These are phyloP conservation scores for Nemotelus pantherinus DNA, from an alignment of 2,888 invertebrate genomes.

Conservation along the genomic window DNA sequence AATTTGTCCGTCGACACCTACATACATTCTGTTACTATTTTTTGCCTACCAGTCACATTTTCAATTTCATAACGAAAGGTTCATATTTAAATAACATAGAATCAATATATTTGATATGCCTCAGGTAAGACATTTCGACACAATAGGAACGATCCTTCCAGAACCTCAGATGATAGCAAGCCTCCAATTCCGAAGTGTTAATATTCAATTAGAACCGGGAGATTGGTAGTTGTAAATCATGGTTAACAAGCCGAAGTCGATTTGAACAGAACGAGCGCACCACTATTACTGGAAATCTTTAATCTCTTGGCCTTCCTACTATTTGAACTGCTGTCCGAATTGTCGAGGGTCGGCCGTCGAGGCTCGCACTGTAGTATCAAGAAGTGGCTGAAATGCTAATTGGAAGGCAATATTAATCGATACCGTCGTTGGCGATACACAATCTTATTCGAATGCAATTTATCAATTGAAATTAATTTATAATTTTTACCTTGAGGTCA, in stretches of 20 bases:
- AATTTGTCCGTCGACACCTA: not conserved
- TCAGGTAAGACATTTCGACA: not conserved
- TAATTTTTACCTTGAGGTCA: not conserved
- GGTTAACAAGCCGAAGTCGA: not conserved
- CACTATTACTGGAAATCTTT: not conserved
- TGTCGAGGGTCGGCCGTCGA: not conserved
- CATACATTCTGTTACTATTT: not conserved
- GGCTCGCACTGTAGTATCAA: not conserved
- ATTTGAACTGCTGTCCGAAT: not conserved
- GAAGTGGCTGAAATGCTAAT: not conserved
- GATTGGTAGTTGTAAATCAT: constrained; percentile 1
- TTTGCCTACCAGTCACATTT: not conserved
- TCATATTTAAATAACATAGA: not conserved
- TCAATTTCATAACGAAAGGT: too few relatives aligned
- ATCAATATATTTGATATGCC: not conserved
- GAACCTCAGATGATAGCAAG: not conserved
- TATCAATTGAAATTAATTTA: constrained; percentile 14
- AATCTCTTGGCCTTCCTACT: not conserved
- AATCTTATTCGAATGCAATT: not conserved
- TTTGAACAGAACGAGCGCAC: not conserved
- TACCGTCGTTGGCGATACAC: not conserved
- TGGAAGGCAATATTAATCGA: constrained; percentile 7
- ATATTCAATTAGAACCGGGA: not conserved
- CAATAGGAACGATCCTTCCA: not conserved
- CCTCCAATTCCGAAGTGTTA: not conserved